Evolutionary conservation across 2,113 vertebrate species (phyloP).

Genomic region (Labrus mixtus): DNA sequence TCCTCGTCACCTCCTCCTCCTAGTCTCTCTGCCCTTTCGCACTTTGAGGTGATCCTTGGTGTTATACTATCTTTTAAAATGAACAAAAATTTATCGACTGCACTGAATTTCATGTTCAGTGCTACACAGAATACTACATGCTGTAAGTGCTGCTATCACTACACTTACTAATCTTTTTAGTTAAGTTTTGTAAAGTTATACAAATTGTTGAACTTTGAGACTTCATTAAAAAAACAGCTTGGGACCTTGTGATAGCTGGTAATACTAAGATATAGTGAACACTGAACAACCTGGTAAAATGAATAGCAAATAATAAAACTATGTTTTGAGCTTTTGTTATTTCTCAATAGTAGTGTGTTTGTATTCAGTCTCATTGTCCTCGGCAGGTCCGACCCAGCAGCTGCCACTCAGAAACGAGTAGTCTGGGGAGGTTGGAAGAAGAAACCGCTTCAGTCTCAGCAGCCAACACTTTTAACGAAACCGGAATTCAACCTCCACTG

Average conservation of each 20-base stretch:
- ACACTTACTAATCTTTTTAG: too few relatives aligned
- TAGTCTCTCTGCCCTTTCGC: constrained; percentile 53
- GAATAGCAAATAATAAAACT: not conserved
- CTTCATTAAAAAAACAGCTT: too few relatives aligned
- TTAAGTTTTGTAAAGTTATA: too few relatives aligned
- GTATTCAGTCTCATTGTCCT: constrained; percentile 22
- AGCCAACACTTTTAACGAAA: constrained; percentile 24
- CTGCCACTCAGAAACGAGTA: constrained; percentile 30
- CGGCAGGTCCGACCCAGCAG: constrained; percentile 50
- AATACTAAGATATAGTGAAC: too few relatives aligned
- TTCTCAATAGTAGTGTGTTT: not conserved
- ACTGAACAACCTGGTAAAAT: too few relatives aligned
- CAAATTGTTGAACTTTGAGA: too few relatives aligned
- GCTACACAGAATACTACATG: too few relatives aligned
- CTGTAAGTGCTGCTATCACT: too few relatives aligned
- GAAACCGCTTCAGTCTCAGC: constrained; percentile 5
- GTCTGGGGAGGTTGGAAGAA: constrained; percentile 11
- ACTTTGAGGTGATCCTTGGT: constrained; percentile 61
- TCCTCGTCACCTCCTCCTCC: constrained; percentile 62
- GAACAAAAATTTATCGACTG: too few relatives aligned
- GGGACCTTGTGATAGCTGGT: too few relatives aligned
- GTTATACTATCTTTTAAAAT: too few relatives aligned
- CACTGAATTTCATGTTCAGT: too few relatives aligned
- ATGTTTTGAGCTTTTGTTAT: not conserved
- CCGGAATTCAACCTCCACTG: constrained; percentile 7